Evolutionary conservation across 2,113 vertebrate genomes (phyloP).

Genomic region (Prinia subflava): DNA sequence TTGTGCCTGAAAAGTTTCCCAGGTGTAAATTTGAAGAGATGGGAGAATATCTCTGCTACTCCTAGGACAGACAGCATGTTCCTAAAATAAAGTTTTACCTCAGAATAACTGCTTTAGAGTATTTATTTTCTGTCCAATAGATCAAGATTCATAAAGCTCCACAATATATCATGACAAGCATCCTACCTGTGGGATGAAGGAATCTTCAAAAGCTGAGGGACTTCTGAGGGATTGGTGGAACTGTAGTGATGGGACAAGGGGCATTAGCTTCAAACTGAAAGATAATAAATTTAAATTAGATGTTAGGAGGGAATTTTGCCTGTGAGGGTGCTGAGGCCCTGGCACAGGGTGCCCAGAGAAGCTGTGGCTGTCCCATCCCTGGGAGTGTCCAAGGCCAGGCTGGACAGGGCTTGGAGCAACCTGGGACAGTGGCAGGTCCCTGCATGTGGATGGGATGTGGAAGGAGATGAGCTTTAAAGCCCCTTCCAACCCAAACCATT

Average conservation of each 20-base stretch:
- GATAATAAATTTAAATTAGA: neutral
- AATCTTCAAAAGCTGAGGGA: neutral
- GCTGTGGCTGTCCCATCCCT: neutral
- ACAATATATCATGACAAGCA: neutral
- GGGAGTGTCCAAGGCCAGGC: neutral
- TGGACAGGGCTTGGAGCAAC: fast-evolving
- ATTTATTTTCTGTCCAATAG: neutral
- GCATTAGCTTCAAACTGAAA: neutral
- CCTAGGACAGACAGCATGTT: neutral
- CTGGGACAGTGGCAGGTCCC: neutral
- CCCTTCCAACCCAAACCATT: neutral
- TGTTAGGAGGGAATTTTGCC: neutral
- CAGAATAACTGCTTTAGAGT: neutral
- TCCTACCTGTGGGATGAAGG: neutral
- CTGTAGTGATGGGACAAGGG: neutral
- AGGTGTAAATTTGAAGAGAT: neutral
- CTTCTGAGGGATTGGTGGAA: neutral
- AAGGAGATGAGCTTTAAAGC: neutral
- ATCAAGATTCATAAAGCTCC: neutral
- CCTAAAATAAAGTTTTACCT: neutral
- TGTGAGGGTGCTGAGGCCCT: fast-evolving
- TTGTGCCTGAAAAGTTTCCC: neutral
- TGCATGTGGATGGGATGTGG: too few species aligned
- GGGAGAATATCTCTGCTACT: neutral
- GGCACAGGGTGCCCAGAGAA: neutral